phyloP scores from a whole-genome alignment of 2,888 invertebrate genomes.

The Apotomis capreana region DNA sequence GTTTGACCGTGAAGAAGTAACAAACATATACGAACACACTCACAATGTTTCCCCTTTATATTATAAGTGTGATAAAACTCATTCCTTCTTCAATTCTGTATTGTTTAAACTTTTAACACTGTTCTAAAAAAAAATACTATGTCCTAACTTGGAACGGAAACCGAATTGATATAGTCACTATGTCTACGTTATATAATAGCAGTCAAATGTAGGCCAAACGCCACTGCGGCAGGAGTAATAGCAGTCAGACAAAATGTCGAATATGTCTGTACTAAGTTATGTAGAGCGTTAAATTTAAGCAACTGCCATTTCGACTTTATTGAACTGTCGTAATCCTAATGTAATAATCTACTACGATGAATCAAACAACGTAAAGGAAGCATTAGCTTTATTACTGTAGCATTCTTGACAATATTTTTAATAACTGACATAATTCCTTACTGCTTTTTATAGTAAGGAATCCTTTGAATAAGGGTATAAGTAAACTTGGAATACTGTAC shows the following conservation, averaged over 20 bases:
- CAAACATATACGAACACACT: too few species aligned
- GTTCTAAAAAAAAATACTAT: background rate
- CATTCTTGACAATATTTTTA: too few species aligned
- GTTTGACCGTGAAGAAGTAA: too few species aligned
- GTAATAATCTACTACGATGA: slow-evolving; percentile 17
- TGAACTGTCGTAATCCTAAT: slow-evolving; percentile 41
- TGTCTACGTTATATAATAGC: slow-evolving; percentile 43
- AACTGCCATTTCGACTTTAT: slow-evolving; percentile 51
- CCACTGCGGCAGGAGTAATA: slow-evolving; percentile 26
- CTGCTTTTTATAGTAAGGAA: too few species aligned
- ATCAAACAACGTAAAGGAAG: background rate
- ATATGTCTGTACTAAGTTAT: slow-evolving; percentile 47
- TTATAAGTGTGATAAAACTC: background rate
- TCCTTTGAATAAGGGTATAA: too few species aligned
- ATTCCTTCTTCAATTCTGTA: background rate
- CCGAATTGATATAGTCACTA: background rate
- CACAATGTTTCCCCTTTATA: too few species aligned
- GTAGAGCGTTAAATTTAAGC: slow-evolving; percentile 56
- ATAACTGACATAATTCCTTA: too few species aligned
- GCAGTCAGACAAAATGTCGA: slow-evolving; percentile 47
- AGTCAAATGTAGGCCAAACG: slow-evolving; percentile 45
- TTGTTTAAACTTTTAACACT: background rate
- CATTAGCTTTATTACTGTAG: too few species aligned
- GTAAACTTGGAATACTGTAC: too few species aligned
- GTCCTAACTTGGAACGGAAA: background rate